These are phyloP conservation scores for Mimumesa dahlbomi DNA, from an alignment of 2,888 invertebrate species.

Conservation along the genomic window DNA sequence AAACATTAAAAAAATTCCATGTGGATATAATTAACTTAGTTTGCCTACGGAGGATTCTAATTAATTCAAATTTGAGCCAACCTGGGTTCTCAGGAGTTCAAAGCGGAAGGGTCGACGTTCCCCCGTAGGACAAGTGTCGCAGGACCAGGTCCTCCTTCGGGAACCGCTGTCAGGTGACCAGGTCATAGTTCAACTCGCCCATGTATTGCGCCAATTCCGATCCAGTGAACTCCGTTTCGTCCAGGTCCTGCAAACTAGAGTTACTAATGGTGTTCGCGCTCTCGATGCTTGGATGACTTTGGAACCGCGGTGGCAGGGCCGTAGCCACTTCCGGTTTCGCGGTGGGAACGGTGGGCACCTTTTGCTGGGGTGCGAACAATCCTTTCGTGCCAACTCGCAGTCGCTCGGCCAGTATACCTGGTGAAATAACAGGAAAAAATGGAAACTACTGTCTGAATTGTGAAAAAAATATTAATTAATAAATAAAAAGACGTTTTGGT, in stretches of 20 bases:
- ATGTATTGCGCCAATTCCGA: constrained; percentile 86
- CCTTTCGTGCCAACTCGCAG: constrained; percentile 76
- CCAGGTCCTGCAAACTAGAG: constrained; percentile 88
- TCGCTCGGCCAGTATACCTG: constrained; percentile 69
- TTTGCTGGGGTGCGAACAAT: constrained; percentile 64
- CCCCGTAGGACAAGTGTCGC: constrained; percentile 2
- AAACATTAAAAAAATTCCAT: no score
- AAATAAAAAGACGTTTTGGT: no score
- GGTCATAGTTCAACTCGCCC: constrained; percentile 84
- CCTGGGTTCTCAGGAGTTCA: no score
- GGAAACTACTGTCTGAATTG: no score
- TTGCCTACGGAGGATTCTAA: no score
- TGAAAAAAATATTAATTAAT: no score
- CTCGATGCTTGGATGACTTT: constrained; percentile 81
- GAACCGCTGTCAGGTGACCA: constrained; percentile 61
- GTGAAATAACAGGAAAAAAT: no score
- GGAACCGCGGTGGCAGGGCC: constrained; percentile 78
- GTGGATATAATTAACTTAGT: no score
- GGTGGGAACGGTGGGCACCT: constrained; percentile 10
- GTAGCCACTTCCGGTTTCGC: constrained; percentile 58
- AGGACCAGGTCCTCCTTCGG: neutral
- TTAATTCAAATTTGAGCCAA: no score
- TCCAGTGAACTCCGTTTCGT: constrained; percentile 85
- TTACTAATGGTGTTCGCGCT: constrained; percentile 85
- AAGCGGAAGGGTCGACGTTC: no score